Percentiles rank a stretch among this genome's conserved stretches.
These are phyloP conservation scores for Hippopotamyrus pictus DNA, from an alignment of 2,797 vertebrate species.

Conservation along the genomic window DNA sequence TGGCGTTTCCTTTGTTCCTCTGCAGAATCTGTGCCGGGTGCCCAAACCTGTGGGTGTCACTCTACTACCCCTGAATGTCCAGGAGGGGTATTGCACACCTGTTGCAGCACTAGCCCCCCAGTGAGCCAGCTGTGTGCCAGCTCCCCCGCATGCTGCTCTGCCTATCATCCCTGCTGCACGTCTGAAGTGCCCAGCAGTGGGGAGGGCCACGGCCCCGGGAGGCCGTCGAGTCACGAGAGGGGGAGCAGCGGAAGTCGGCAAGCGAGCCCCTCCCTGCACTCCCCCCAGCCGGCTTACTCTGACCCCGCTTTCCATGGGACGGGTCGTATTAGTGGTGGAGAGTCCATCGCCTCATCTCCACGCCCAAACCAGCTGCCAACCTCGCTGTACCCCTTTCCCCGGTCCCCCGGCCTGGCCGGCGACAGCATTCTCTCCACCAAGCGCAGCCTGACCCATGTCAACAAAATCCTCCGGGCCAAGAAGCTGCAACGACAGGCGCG, in stretches of 20 bases:
- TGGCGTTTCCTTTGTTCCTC: not conserved
- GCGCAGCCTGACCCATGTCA: constrained; percentile 94
- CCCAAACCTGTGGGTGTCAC: constrained; percentile 50
- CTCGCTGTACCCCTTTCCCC: constrained; percentile 51
- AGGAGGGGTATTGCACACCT: constrained; percentile 48
- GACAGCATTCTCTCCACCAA: constrained; percentile 76
- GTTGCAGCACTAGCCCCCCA: not conserved
- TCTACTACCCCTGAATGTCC: constrained; percentile 46
- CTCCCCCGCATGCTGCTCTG: not conserved
- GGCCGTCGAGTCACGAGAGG: constrained; percentile 52
- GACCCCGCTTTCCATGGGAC: constrained; percentile 35
- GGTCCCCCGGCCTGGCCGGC: constrained; percentile 56
- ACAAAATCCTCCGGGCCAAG: constrained; percentile 96
- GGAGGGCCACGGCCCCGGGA: constrained; percentile 42
- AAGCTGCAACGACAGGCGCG: constrained; percentile 92
- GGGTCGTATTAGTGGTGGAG: not conserved
- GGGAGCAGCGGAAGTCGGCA: constrained; percentile 42
- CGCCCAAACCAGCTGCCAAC: constrained; percentile 17
- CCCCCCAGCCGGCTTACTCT: constrained; percentile 50
- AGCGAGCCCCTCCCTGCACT: constrained; percentile 46
- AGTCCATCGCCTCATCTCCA: not conserved
- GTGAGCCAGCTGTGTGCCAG: not conserved
- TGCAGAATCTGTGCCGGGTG: constrained; percentile 28
- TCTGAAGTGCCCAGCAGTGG: not conserved
- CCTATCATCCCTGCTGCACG: not conserved